These are phyloP conservation scores for Fringilla coelebs DNA, from an alignment of 2,797 vertebrate genomes.

Conservation along the genomic window DNA sequence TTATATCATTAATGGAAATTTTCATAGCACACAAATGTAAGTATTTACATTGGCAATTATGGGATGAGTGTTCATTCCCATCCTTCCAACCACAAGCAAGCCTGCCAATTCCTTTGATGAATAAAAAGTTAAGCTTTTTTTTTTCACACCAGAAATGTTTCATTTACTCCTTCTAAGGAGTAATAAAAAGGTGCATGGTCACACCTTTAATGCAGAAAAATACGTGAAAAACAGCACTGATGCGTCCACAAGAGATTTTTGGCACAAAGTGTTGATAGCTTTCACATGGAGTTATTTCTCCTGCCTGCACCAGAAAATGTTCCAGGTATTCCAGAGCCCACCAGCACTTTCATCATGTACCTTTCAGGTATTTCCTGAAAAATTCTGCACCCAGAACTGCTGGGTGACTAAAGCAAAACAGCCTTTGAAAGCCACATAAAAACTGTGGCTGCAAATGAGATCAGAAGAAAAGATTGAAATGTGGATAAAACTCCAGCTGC, in stretches of 20 bases:
- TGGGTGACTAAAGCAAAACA: slow-evolving; percentile 12
- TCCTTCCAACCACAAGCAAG: not conserved
- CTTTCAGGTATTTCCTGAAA: not conserved
- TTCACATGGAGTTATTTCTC: not conserved
- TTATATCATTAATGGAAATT: not conserved
- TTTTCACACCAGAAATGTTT: not conserved
- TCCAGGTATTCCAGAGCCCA: not conserved
- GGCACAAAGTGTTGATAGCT: not conserved
- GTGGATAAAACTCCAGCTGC: slow-evolving; percentile 17
- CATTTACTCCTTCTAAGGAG: not conserved
- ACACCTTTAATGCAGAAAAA: not conserved
- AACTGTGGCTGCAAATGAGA: not conserved
- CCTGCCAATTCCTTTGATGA: not conserved
- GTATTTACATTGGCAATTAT: not conserved
- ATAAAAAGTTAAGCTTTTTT: not conserved
- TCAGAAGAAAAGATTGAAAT: slow-evolving; percentile 24
- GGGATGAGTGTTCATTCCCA: not conserved
- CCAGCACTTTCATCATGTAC: not conserved
- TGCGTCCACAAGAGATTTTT: not conserved
- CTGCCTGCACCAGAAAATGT: not conserved
- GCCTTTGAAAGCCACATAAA: not conserved
- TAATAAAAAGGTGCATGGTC: not conserved
- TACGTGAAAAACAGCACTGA: not conserved
- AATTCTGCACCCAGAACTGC: not conserved
- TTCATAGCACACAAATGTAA: not conserved